Evolutionary conservation across 2,113 vertebrate genomes (phyloP), one percentile per base, ranked within the genome.

Genomic region (Pelecanus crispus): DNA sequence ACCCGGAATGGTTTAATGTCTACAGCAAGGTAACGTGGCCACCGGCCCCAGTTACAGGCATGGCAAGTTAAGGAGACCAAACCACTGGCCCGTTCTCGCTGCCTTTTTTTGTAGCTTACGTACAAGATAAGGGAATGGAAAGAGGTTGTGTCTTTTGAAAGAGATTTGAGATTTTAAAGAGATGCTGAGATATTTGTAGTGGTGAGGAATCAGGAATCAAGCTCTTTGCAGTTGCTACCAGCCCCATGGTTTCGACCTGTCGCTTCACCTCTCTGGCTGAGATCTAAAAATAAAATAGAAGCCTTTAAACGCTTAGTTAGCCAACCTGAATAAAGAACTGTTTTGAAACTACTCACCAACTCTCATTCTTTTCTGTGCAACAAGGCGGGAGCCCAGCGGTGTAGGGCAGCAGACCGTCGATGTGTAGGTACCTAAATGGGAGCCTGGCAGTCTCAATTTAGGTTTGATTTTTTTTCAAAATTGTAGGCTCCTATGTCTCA

Each of bases 1-100:
- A 99, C 97, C 99, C 99, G 0, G 99, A 99, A 88, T 99, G 99
- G 99, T 99, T 99, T 97, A 99, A 99, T 72, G 98, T 99, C 84
- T 99, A 99, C 98, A 99, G 98, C 97, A 99, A 99, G 99, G 99
- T 99, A 99, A 98, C 0, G 2, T 77, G 55, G n/a, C 66, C 77
- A 44, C 71, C 87, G 82, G 49, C 84, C 58, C 91, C 75, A 11
- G 20, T 74, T 83, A 44, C 66, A 75, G 58, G 24, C 61, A 58
- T 18, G 21, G 83, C 72, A 59, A 26, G 63, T 52, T 88, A 88
- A 34, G 34, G 56, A 71, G 34, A 26, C 25, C 49, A 58, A 67
- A 68, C 53, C 83, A 29, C 45, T 8, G 10, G 13, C 32, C 29
- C 15, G 2, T 61, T 47, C 56, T 83, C 53, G 52, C 44, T 79